Conservation (phyloP, 2,113 vertebrate species). For the Scartelaos histophorus region DNA sequence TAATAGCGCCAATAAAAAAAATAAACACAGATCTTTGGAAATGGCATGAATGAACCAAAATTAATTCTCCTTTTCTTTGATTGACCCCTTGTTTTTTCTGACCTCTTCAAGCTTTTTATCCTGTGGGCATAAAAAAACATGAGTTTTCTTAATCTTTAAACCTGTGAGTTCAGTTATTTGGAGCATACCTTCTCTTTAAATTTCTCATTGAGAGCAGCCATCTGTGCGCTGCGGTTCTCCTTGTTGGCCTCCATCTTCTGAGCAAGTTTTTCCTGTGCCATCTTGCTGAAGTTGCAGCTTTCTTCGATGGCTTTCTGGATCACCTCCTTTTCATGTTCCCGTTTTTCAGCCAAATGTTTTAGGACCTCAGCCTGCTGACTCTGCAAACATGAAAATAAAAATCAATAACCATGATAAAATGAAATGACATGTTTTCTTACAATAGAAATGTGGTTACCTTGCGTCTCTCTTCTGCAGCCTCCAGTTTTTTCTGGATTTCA, state of each 20-base stretch:
- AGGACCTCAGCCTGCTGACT: conserved; percentile 90
- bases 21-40: conserved; percentile 82
- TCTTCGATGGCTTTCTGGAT: conserved; percentile 93
- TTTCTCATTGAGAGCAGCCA: conserved; percentile 91
- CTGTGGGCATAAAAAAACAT: conserved; percentile 62
- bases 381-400: conserved; percentile 61
- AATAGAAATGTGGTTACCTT: conserved; percentile 79
- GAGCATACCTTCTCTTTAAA: conserved; percentile 89
- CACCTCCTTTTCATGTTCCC: conserved; percentile 95
- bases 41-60: conserved; percentile 54
- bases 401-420: not conserved
- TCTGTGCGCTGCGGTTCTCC: conserved; percentile 90
- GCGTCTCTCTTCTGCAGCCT: conserved; percentile 93
- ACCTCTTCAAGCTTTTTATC: conserved; percentile 96
- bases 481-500: conserved; percentile 93
- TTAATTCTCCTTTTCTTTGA: conserved; percentile 80
- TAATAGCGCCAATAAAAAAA: conserved; percentile 53
- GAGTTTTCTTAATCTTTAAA: not conserved
- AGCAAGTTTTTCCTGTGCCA: conserved; percentile 91
- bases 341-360: conserved; percentile 92
- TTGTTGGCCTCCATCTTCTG: conserved; percentile 97
- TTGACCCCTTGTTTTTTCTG: conserved; percentile 91
- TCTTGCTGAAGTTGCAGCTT: conserved; percentile 94
- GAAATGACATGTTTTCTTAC: not conserved
- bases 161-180: not conserved